These are phyloP conservation scores for Perizoma flavofasciatum DNA, from an alignment of 2,888 invertebrate species.

Conservation along the genomic window DNA sequence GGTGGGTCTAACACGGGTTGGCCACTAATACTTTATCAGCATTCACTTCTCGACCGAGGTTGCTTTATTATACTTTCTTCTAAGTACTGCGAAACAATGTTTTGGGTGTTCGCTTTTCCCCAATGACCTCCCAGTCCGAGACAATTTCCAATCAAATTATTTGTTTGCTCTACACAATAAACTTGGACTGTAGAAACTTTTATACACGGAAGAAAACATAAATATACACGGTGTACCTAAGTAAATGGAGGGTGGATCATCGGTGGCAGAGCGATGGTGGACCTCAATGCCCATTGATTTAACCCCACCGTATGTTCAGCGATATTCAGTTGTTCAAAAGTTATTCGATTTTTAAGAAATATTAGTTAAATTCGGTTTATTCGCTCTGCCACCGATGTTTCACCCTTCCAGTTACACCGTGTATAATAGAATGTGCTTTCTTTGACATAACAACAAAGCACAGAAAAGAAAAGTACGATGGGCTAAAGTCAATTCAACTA, in stretches of 20 bases:
- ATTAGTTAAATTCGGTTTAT: no score
- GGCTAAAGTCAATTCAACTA: neutral
- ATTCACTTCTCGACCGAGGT: slow-evolving; percentile 12
- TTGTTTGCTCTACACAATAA: slow-evolving; percentile 30
- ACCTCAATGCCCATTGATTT: no score
- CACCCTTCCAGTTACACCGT: no score
- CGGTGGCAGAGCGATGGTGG: no score
- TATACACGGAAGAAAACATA: slow-evolving; percentile 23
- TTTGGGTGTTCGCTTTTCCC: slow-evolving; percentile 18
- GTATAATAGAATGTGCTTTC: no score
- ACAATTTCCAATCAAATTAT: slow-evolving; percentile 31
- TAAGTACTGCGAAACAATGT: slow-evolving; percentile 12
- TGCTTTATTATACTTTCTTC: slow-evolving; percentile 18
- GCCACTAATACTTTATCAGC: slow-evolving; percentile 10
- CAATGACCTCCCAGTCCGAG: slow-evolving; percentile 19
- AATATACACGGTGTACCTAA: slow-evolving; percentile 4
- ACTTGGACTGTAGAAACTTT: slow-evolving; percentile 20
- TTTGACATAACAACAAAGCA: no score
- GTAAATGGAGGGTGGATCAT: slow-evolving; percentile 10
- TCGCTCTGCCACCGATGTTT: no score
- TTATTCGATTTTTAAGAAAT: no score
- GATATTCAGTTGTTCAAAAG: no score
- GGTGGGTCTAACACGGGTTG: no score
- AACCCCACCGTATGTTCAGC: no score
- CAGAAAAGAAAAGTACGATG: no score